A percentile compares a stretch with the other conserved stretches of the same genome.
These are phyloP conservation scores for Helarctos malayanus DNA, from an alignment of 2,797 vertebrate species.

Conservation along the genomic window DNA sequence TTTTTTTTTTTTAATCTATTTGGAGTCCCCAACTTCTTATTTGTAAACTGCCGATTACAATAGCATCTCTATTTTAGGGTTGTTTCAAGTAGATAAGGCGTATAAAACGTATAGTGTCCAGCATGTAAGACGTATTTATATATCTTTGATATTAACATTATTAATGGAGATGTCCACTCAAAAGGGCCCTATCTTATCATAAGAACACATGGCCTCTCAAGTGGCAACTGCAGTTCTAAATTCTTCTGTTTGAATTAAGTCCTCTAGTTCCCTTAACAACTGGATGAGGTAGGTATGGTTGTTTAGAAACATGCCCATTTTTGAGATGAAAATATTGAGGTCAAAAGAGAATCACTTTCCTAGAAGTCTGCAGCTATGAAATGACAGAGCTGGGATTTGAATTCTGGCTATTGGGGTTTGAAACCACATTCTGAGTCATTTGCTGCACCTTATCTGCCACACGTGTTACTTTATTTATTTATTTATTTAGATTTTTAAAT, in stretches of 20 bases:
- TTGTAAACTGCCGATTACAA: background rate
- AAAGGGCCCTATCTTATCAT: background rate
- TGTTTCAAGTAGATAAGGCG: background rate
- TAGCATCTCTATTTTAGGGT: background rate
- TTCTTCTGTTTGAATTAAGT: background rate
- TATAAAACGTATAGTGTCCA: background rate
- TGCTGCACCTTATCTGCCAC: background rate
- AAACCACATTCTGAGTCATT: background rate
- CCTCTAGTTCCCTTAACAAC: background rate
- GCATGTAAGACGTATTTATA: background rate
- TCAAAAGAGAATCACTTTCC: background rate
- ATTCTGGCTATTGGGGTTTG: background rate
- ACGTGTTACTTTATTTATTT: background rate
- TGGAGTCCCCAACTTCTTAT: background rate
- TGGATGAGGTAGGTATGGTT: background rate
- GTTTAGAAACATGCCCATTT: background rate
- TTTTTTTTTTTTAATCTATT: background rate
- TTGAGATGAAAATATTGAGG: background rate
- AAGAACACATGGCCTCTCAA: background rate
- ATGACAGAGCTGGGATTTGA: background rate
- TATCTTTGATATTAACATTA: conserved; percentile 2
- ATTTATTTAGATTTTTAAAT: too few species aligned
- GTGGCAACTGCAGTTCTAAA: background rate
- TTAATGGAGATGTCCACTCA: background rate
- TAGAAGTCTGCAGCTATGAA: background rate